These are phyloP conservation scores for Pyrocephalus nanus DNA, from an alignment of 2,797 vertebrate species.

Conservation along the genomic window DNA sequence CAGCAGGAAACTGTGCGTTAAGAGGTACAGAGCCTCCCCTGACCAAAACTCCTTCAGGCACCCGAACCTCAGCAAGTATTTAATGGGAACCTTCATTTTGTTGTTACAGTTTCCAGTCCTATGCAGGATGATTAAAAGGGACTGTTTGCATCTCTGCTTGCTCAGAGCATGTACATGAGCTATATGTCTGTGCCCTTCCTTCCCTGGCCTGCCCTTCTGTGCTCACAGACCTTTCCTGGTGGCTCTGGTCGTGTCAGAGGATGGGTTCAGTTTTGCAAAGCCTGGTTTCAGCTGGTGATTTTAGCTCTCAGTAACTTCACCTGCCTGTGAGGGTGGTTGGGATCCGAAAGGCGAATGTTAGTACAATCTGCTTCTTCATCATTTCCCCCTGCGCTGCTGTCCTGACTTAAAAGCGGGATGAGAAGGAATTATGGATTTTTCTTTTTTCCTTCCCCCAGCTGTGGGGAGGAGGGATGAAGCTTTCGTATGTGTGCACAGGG, in stretches of 20 bases:
- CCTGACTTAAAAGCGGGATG: background rate
- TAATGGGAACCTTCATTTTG: background rate
- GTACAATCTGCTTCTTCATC: no score
- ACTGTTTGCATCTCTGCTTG: background rate
- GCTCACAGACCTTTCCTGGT: background rate
- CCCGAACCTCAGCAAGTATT: background rate
- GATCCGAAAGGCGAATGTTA: accelerated
- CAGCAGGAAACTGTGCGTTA: background rate
- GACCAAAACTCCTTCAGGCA: background rate
- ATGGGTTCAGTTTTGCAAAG: background rate
- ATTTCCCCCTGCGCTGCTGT: background rate
- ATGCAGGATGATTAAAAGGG: background rate
- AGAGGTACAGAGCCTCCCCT: no score
- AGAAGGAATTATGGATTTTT: background rate
- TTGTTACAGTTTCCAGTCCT: accelerated
- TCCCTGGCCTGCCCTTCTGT: background rate
- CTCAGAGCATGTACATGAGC: background rate
- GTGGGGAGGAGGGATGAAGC: background rate
- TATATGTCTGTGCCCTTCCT: no score
- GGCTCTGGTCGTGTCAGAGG: background rate
- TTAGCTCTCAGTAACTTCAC: background rate
- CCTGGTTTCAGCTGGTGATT: background rate
- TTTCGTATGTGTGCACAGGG: background rate
- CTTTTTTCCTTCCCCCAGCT: background rate
- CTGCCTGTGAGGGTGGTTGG: background rate